These are phyloP conservation scores for Lepetodrilus schrolli DNA, from an alignment of 2,888 invertebrate species.

Conservation along the genomic window DNA sequence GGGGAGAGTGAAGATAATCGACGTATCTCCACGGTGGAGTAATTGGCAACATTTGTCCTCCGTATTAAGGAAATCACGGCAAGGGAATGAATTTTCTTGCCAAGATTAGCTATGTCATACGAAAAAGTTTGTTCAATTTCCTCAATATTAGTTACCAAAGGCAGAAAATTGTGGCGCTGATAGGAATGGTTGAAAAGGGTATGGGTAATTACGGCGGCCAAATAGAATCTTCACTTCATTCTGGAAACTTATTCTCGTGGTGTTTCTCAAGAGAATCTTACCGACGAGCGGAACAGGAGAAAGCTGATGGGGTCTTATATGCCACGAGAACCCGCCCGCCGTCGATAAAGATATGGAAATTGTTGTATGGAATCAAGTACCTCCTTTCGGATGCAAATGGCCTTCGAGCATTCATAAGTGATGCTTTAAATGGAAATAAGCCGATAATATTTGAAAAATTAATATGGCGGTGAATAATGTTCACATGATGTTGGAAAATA, in stretches of 20 bases:
- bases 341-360: background rate
- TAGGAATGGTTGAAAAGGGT: constrained; percentile 14
- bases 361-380: constrained; percentile 5
- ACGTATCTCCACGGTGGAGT: background rate
- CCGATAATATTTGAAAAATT: background rate
- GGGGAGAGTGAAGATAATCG: background rate
- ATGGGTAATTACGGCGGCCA: constrained; percentile 24
- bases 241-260: background rate
- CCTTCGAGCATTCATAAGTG: background rate
- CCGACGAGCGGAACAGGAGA: background rate
- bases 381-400: background rate
- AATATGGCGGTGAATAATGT: too few relatives aligned
- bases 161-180: constrained; percentile 40
- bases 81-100: constrained; percentile 25
- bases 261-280: background rate
- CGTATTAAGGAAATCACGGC: constrained; percentile 29
- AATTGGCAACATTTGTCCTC: constrained; percentile 31
- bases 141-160: constrained; percentile 47
- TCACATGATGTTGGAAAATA: too few relatives aligned
- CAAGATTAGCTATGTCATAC: constrained; percentile 29
- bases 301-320: background rate
- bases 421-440: constrained; percentile 4
- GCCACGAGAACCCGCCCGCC: background rate
- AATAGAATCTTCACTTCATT: constrained; percentile 20
- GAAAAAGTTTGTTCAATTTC: constrained; percentile 30